These are phyloP conservation scores for Mellilla xanthometata DNA, from an alignment of 2,888 invertebrate genomes.

Conservation along the genomic window DNA sequence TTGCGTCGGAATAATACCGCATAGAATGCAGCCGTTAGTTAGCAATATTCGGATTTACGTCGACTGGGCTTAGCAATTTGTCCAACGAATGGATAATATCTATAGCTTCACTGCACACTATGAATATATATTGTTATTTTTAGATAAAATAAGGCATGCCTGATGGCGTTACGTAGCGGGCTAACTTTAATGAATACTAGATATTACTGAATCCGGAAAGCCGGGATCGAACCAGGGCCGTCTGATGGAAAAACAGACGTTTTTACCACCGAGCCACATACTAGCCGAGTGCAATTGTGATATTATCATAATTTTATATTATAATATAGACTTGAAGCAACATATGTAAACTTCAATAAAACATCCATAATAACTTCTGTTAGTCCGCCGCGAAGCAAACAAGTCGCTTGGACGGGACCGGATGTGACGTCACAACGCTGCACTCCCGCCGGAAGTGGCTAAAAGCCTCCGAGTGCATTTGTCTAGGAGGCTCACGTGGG, in stretches of 20 bases:
- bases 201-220: no score
- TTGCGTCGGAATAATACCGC: constrained; percentile 10
- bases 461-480: constrained; percentile 70
- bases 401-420: constrained; percentile 41
- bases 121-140: no score
- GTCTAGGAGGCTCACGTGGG: constrained; percentile 49
- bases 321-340: no score
- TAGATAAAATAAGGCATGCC: no score
- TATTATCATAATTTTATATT: no score
- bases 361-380: neutral
- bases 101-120: no score
- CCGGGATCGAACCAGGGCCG: no score
- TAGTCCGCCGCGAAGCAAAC: constrained; percentile 11
- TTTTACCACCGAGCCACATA: no score
- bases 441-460: constrained; percentile 63
- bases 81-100: neutral
- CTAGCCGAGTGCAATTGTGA: no score
- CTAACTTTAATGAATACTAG: no score
- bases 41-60: constrained; percentile 3
- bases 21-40: constrained; percentile 7
- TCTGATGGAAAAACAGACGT: no score
- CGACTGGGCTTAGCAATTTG: neutral
- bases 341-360: neutral
- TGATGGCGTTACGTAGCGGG: no score
- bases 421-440: constrained; percentile 64